phyloP scores from a whole-genome alignment of 2,113 vertebrate genomes.

The Climacteris rufus region DNA sequence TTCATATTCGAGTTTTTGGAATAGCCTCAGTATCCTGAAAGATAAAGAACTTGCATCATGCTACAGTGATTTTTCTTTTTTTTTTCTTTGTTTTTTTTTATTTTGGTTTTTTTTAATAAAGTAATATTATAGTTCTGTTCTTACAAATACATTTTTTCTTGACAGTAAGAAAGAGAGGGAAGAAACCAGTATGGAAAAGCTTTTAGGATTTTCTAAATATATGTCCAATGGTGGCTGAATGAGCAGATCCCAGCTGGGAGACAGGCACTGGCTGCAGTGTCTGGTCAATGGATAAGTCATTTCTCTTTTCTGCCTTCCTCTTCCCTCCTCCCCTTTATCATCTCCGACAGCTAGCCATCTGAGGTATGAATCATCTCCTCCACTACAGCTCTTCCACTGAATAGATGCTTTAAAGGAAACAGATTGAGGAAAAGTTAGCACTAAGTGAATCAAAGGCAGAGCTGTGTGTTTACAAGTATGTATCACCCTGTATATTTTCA shows the following conservation, averaged over 20 bases:
- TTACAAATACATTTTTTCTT: neutral
- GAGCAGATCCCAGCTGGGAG: neutral
- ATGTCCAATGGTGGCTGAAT: neutral
- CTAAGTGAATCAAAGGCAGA: neutral
- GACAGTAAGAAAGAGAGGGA: neutral
- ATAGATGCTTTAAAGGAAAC: neutral
- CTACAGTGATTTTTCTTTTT: neutral
- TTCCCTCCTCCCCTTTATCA: neutral
- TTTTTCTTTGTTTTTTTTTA: neutral
- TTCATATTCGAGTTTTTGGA: neutral
- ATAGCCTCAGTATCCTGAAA: neutral
- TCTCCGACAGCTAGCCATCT: neutral
- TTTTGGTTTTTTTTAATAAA: too few relatives aligned
- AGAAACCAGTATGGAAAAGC: neutral
- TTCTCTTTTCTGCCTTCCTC: neutral
- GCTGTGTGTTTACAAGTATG: neutral
- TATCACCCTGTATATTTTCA: neutral
- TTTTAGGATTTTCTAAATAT: neutral
- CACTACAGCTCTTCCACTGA: constrained; percentile 5
- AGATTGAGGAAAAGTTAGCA: neutral
- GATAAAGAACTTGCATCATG: neutral
- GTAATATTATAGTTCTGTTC: neutral
- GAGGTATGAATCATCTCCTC: constrained; percentile 16
- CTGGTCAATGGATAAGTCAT: neutral
- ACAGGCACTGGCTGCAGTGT: neutral